These are phyloP conservation scores for Cacatua alba DNA, from an alignment of 2,113 vertebrate species.

Conservation along the genomic window DNA sequence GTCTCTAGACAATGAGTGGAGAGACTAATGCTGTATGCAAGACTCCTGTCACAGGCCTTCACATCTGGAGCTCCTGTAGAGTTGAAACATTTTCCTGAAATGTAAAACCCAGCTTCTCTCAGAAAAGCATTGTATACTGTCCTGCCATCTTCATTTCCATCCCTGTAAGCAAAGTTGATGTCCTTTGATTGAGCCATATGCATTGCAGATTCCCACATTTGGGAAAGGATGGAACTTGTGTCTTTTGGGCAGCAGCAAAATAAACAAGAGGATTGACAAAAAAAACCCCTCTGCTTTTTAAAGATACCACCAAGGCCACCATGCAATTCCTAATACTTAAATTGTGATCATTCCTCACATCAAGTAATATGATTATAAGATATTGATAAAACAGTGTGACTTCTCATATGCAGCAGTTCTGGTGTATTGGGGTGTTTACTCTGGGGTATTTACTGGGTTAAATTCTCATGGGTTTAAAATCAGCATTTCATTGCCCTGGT, in stretches of 20 bases:
- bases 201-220: not conserved
- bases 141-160: not conserved
- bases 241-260: not conserved
- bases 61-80: not conserved
- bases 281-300: fast-evolving
- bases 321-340: not conserved
- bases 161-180: not conserved
- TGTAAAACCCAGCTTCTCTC: not conserved
- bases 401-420: not conserved
- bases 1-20: not conserved
- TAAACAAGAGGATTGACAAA: not conserved
- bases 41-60: not conserved
- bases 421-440: not conserved
- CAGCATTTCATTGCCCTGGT: not conserved
- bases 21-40: not conserved
- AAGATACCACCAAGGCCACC: not conserved
- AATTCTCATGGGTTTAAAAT: not conserved
- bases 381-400: not conserved
- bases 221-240: not conserved
- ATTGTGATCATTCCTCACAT: not conserved
- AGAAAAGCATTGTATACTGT: not conserved
- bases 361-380: not conserved
- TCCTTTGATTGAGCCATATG: not conserved
- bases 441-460: not conserved
- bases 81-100: not conserved